Evolutionary conservation across 1,140 invertebrate genomes (phyloP).

Genomic region (Diabrotica virgifera): DNA sequence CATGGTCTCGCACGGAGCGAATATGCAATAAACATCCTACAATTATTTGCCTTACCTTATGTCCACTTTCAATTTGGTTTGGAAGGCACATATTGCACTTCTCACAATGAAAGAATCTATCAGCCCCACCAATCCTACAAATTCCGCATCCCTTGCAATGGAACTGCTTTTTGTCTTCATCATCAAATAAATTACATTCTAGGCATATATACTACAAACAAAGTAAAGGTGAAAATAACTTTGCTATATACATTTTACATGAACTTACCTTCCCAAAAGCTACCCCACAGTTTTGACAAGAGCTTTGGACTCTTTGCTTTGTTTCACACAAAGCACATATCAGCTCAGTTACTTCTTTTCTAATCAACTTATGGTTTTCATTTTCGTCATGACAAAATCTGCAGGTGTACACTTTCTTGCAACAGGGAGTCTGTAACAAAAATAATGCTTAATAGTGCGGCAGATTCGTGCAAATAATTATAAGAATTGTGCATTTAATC

Average conservation of each 20-base stretch:
- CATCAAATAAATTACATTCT: conserved; percentile 86
- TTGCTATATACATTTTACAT: conserved; percentile 5
- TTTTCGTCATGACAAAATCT: conserved; percentile 86
- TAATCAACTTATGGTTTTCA: conserved; percentile 76
- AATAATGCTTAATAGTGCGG: too few species aligned
- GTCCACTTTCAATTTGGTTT: conserved; percentile 71
- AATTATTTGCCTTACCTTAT: conserved; percentile 60
- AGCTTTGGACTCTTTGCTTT: conserved; percentile 74
- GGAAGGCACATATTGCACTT: conserved; percentile 86
- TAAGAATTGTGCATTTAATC: too few species aligned
- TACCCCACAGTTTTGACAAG: conserved; percentile 71
- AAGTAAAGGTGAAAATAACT: background rate
- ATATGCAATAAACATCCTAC: conserved; percentile 3
- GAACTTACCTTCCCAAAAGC: conserved; percentile 69
- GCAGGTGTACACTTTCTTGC: conserved; percentile 82
- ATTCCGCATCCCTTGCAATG: conserved; percentile 87
- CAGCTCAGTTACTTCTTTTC: conserved; percentile 76
- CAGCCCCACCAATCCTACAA: conserved; percentile 79
- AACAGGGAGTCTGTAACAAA: conserved; percentile 72
- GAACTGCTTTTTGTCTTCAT: conserved; percentile 84
- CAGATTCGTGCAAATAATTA: too few species aligned
- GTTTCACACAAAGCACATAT: conserved; percentile 78
- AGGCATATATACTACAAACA: conserved; percentile 74
- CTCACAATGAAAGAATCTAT: conserved; percentile 84
- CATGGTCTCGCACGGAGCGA: too few species aligned